Percentiles rank a stretch among this genome's conserved stretches.
Conservation (phyloP, 2,888 invertebrate species). For the Sesia bembeciformis region DNA sequence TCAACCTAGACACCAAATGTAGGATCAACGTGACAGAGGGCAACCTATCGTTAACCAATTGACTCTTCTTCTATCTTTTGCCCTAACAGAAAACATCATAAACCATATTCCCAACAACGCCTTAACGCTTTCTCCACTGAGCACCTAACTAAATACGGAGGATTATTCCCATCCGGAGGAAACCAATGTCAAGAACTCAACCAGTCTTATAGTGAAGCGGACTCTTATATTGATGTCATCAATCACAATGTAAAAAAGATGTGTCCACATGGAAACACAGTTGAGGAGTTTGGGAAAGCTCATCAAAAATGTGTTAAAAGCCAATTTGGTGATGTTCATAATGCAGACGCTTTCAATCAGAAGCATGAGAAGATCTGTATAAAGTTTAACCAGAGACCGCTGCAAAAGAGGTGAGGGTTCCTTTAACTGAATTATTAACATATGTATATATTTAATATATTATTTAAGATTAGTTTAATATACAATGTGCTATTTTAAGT, state of each 20-base stretch:
- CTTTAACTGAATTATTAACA: too few relatives aligned
- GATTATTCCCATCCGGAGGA: slow-evolving; percentile 63
- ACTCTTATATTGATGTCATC: slow-evolving; percentile 63
- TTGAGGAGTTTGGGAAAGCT: slow-evolving; percentile 67
- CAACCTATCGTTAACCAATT: slow-evolving; percentile 14
- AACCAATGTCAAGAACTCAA: slow-evolving; percentile 66
- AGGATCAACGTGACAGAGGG: not conserved
- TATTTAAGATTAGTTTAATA: too few relatives aligned
- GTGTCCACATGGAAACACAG: slow-evolving; percentile 62
- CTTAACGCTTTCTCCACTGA: slow-evolving; percentile 70
- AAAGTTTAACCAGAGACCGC: slow-evolving; percentile 65
- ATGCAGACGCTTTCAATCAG: slow-evolving; percentile 38
- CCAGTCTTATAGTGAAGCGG: slow-evolving; percentile 65
- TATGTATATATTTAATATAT: too few relatives aligned
- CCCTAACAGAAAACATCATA: slow-evolving; percentile 67
- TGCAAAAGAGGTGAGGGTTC: slow-evolving; percentile 53
- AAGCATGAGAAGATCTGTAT: slow-evolving; percentile 70
- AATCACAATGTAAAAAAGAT: slow-evolving; percentile 54
- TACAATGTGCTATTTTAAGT: too few relatives aligned
- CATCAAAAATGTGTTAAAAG: slow-evolving; percentile 67
- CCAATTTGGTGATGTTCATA: slow-evolving; percentile 36
- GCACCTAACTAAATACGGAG: slow-evolving; percentile 66
- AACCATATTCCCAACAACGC: slow-evolving; percentile 71
- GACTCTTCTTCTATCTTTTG: slow-evolving; percentile 49
- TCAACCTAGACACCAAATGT: too few relatives aligned